Base-by-base conservation (phyloP, 1,140 invertebrate species). In the Caenorhabditis inopinata region DNA sequence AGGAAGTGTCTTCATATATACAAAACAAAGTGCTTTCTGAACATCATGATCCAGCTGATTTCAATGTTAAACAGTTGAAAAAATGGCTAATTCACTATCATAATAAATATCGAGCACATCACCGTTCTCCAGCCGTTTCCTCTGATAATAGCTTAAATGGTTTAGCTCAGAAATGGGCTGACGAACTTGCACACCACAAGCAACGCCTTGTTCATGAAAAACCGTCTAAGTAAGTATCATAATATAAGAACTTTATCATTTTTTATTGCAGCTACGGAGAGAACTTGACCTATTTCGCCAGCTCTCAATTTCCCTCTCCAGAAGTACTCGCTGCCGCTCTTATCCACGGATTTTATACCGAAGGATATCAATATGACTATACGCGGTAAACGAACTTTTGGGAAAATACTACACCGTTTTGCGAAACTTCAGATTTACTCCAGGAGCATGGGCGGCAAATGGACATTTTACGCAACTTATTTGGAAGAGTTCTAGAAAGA, bases 391-490 rank as follows among this genome's bases (percentile, higher is more conserved):
- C 25, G 29, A n/a, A 3, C 12, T 35, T 1, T 49, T 4, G 5
- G 18, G 0, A n/a, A 18, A 9, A n/a, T 9, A 21, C 2, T 21
- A 29, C 14, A 42, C 14, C n/a, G 9, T 12, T 25, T 9, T 27
- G 9, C 27, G n/a, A n/a, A n/a, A n/a, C n/a, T 68, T 46, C 46
- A 82, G 81, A 2, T 82, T 46, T 21, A 18, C 35, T n/a, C 48
- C 77, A 1, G 6, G 6, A 12, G 18, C 27, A 16, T 79, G 58
- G 51, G 21, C 83, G 18, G 23, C 48, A 38, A 53, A 29, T 29
- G 81, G 81, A 3, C 81, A 82, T 42, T 82, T 82, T 35, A 82
- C 81, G 12, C 81, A 82, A 68, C 42, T 82, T 11, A 18, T 82
- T 14, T 82, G 81, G 81, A 32, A 49, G 35, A 2, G 21, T 11